Evolutionary conservation across 2,113 vertebrate genomes (phyloP).

Genomic region (Eulemur macaco): DNA sequence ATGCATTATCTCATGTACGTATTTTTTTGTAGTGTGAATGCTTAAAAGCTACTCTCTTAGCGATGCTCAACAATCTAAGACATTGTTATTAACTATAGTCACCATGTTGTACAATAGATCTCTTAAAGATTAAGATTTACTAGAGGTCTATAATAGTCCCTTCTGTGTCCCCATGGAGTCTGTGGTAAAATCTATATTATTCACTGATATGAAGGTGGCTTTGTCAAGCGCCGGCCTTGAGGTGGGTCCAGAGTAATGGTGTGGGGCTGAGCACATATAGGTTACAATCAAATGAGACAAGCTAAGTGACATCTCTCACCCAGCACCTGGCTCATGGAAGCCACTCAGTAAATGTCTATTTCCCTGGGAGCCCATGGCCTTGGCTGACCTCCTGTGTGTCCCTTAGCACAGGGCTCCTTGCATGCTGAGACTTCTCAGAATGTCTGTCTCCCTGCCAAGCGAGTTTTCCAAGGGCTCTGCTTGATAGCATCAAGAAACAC

Average conservation of each 20-base stretch:
- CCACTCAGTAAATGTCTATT: conserved; percentile 11
- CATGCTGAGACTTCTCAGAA: conserved; percentile 2
- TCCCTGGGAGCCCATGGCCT: conserved; percentile 21
- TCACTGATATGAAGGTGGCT: neutral
- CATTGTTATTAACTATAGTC: neutral
- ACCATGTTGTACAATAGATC: neutral
- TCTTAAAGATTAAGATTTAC: conserved; percentile 22
- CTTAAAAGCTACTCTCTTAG: neutral
- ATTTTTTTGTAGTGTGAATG: neutral
- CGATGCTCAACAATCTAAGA: neutral
- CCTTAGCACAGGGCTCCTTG: neutral
- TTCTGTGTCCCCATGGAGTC: neutral
- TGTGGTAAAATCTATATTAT: neutral
- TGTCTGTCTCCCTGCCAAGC: neutral
- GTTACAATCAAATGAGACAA: neutral
- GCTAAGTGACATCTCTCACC: neutral
- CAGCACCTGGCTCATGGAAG: neutral
- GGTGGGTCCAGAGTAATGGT: neutral
- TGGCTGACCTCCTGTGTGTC: neutral
- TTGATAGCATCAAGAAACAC: neutral
- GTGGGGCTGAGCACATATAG: neutral
- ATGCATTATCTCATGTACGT: neutral
- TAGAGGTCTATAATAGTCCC: neutral
- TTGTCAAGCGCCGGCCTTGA: neutral
- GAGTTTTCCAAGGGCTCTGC: conserved; percentile 17